Evolutionary conservation across 2,888 invertebrate genomes (phyloP).

Genomic region (Athetis lepigone): DNA sequence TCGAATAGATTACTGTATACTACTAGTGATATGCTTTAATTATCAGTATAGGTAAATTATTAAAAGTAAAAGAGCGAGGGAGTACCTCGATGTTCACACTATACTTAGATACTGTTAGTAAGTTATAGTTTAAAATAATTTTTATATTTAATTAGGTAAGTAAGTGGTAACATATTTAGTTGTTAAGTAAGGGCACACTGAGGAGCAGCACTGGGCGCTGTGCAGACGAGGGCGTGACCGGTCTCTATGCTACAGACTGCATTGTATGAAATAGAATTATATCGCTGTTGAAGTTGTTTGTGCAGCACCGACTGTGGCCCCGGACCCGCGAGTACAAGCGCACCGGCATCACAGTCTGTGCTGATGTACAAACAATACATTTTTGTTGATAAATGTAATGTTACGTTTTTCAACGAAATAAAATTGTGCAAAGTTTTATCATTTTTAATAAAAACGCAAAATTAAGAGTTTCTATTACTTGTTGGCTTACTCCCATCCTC

Average conservation of each 20-base stretch:
- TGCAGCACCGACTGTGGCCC: slow-evolving; percentile 29
- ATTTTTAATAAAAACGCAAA: slow-evolving; percentile 84
- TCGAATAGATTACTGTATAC: slow-evolving; percentile 42
- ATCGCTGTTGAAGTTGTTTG: slow-evolving; percentile 59
- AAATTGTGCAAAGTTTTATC: slow-evolving; percentile 83
- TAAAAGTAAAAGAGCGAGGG: not conserved
- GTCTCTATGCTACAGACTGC: slow-evolving; percentile 36
- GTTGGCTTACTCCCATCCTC: no score
- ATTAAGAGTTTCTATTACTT: slow-evolving; percentile 47
- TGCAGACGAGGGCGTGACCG: slow-evolving; percentile 9
- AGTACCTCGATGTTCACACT: slow-evolving; percentile 16
- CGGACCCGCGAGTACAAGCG: no score
- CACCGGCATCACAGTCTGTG: slow-evolving; percentile 23
- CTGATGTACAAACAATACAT: slow-evolving; percentile 45
- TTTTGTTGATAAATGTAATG: slow-evolving; percentile 77
- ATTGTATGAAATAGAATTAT: slow-evolving; percentile 47
- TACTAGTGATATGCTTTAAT: slow-evolving; percentile 53
- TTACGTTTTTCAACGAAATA: slow-evolving; percentile 82
- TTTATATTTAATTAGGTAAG: slow-evolving; percentile 32
- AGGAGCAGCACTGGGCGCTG: slow-evolving; percentile 21
- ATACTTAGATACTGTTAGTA: slow-evolving; percentile 10
- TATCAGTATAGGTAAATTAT: slow-evolving; percentile 17
- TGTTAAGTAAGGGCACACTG: slow-evolving; percentile 4
- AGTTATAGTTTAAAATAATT: slow-evolving; percentile 28
- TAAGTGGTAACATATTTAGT: slow-evolving; percentile 8